phyloP scores from a whole-genome alignment of 2,888 invertebrate genomes.

The Arenicola marina region DNA sequence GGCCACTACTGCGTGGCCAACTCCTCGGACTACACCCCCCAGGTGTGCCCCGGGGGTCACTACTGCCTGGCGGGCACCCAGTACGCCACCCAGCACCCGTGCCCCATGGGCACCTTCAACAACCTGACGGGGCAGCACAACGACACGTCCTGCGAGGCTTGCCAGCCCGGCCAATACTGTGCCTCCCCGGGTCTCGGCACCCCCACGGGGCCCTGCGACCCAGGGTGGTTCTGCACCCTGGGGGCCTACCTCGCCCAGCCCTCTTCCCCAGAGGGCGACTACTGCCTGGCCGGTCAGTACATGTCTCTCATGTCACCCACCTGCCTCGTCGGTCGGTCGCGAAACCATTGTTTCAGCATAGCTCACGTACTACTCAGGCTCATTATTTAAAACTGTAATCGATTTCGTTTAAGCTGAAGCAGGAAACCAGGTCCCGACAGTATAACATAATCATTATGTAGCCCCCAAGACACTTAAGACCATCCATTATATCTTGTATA shows the following conservation, averaged over 20 bases:
- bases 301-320: too few species aligned
- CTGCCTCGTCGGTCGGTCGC: too few species aligned
- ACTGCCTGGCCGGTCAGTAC: constrained; percentile 47
- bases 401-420: too few species aligned
- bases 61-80: constrained; percentile 54
- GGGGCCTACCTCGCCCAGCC: constrained; percentile 46
- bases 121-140: constrained; percentile 28
- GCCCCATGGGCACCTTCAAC: constrained; percentile 53
- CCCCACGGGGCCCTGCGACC: constrained; percentile 44
- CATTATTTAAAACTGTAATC: too few species aligned
- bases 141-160: constrained; percentile 36
- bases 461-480: too few species aligned
- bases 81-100: constrained; percentile 51
- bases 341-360: too few species aligned
- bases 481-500: background rate
- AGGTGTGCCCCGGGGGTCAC: constrained; percentile 53
- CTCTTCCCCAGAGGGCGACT: constrained; percentile 50
- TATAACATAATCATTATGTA: too few species aligned
- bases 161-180: constrained; percentile 54
- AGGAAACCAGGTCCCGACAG: too few species aligned
- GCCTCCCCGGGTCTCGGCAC: constrained; percentile 34
- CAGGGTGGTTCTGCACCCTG: constrained; percentile 51
- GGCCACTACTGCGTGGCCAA: constrained; percentile 56
- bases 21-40: constrained; percentile 48
- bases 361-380: too few species aligned